These are phyloP conservation scores for Rhinogobius similis DNA, from an alignment of 2,113 vertebrate species.

Conservation along the genomic window DNA sequence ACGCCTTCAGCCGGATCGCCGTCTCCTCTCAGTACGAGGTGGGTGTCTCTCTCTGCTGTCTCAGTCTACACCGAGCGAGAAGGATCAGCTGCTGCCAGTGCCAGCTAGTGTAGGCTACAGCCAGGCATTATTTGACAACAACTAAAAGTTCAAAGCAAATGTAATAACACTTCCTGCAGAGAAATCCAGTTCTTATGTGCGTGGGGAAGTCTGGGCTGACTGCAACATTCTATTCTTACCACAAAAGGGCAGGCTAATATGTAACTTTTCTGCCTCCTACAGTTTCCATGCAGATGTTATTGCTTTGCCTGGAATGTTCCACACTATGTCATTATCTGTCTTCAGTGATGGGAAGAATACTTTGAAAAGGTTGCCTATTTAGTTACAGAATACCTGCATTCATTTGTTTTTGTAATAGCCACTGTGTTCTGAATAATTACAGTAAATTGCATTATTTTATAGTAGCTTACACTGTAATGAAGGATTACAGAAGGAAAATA, in stretches of 20 bases:
- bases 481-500: too few species aligned
- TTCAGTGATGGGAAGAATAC: neutral
- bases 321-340: neutral
- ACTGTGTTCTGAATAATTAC: too few species aligned
- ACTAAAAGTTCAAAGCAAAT: neutral
- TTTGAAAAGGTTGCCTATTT: too few species aligned
- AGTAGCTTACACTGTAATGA: too few species aligned
- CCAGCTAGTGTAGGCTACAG: too few species aligned
- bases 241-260: neutral
- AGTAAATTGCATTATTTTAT: too few species aligned
- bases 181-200: neutral
- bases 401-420: too few species aligned
- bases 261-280: neutral
- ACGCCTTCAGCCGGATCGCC: neutral
- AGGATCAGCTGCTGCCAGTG: too few species aligned
- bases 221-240: neutral
- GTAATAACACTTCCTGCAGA: neutral
- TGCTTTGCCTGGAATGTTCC: constrained; percentile 1
- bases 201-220: neutral
- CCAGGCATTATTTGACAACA: neutral
- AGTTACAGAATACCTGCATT: too few species aligned
- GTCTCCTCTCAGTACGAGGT: neutral
- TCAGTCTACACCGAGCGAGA: too few species aligned
- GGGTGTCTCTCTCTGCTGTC: neutral
- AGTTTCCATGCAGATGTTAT: constrained; percentile 3